A percentile compares a stretch with the other conserved stretches of the same genome.
Evolutionary conservation across 1,140 invertebrate species (phyloP).

Genomic region (Scaptomyza pallida): DNA sequence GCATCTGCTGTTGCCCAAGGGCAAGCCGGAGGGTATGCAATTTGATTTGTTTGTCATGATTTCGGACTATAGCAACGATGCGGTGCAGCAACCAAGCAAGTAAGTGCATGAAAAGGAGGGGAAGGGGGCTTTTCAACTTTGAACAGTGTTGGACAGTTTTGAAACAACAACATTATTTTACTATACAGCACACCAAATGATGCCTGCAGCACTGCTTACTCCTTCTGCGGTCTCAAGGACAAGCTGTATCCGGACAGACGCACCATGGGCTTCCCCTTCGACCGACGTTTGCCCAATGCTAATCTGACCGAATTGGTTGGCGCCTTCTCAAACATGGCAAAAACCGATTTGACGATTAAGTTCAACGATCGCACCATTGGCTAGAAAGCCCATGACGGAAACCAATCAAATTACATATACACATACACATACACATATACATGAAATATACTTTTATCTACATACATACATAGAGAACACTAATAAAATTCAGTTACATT

Average conservation of each 20-base stretch:
- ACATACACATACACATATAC: not conserved
- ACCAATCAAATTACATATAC: not conserved
- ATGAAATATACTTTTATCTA: not conserved
- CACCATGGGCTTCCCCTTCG: conserved; percentile 90
- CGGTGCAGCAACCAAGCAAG: conserved; percentile 86
- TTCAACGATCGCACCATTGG: conserved; percentile 63
- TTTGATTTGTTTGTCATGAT: conserved; percentile 85
- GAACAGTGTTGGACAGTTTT: not conserved
- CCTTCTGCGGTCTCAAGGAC: conserved; percentile 89
- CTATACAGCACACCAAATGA: conserved; percentile 48
- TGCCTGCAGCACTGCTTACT: conserved; percentile 87
- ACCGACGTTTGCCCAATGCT: conserved; percentile 86
- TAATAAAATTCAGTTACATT: conserved; percentile 48
- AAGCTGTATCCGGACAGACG: conserved; percentile 88
- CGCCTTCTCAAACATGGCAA: conserved; percentile 85
- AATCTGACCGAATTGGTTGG: conserved; percentile 86
- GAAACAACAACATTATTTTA: conserved; percentile 5
- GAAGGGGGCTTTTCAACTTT: not conserved
- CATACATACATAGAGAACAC: conserved; percentile 20
- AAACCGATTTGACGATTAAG: conserved; percentile 85
- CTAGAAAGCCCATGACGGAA: conserved; percentile 33
- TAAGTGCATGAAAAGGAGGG: no score
- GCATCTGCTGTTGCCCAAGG: conserved; percentile 85
- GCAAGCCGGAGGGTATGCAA: conserved; percentile 80
- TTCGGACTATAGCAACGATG: conserved; percentile 84